These are phyloP conservation scores for Pocillopora grandis DNA, from an alignment of 92 coral and sea anemone species.

Conservation along the genomic window DNA sequence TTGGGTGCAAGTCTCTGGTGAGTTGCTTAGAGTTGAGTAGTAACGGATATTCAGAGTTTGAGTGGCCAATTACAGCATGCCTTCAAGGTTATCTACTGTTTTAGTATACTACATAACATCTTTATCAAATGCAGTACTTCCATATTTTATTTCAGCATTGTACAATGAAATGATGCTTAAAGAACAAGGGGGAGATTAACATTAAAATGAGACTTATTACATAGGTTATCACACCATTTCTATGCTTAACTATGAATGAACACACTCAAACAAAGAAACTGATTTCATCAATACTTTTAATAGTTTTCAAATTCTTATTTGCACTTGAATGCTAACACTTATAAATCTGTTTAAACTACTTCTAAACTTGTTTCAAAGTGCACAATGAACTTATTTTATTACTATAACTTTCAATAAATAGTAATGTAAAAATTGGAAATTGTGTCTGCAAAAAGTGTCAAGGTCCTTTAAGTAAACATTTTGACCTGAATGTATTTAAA, in stretches of 20 bases:
- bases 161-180: no score
- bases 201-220: no score
- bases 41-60: no score
- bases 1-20: no score
- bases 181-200: no score
- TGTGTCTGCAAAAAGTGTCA: neutral
- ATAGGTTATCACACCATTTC: no score
- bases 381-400: neutral
- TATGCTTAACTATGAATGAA: neutral
- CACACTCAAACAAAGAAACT: neutral
- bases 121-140: no score
- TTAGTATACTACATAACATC: no score
- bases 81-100: no score
- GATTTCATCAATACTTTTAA: neutral
- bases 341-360: neutral
- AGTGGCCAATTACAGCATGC: no score
- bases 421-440: conserved; percentile 18
- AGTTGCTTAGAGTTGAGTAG: no score
- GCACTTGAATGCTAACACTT: conserved; percentile 15
- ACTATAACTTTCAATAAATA: conserved; percentile 30
- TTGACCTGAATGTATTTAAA: neutral
- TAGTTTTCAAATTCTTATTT: neutral
- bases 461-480: conserved; percentile 5
- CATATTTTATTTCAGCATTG: no score
- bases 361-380: neutral